Evolutionary conservation across 2,797 vertebrate species (phyloP).

Genomic region (Chaetophractus vellerosus): DNA sequence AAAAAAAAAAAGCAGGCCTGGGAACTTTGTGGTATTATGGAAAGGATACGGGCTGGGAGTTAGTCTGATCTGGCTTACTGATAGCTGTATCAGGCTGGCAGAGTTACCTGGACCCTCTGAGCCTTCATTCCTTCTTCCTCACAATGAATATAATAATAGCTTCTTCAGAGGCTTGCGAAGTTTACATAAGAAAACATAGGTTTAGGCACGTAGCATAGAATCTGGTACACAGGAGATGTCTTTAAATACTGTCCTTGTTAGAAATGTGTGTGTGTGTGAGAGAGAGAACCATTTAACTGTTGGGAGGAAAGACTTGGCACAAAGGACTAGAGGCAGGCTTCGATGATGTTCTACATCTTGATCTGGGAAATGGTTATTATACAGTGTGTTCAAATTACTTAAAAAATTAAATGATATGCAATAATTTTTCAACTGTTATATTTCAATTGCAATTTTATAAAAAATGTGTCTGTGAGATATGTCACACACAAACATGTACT

Average conservation of each 20-base stretch:
- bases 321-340: not conserved
- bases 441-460: not conserved
- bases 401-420: not conserved
- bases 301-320: not conserved
- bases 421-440: not conserved
- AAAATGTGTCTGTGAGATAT: not conserved
- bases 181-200: not conserved
- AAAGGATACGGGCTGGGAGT: not conserved
- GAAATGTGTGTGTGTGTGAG: not conserved
- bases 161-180: not conserved
- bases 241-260: conserved; percentile 9
- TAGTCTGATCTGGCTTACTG: not conserved
- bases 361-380: not conserved
- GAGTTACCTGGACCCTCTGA: not conserved
- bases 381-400: not conserved
- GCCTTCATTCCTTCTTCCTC: not conserved
- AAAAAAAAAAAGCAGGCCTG: not conserved
- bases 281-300: not conserved
- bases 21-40: not conserved
- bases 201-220: not conserved
- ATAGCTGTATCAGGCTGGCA: no score
- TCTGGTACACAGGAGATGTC: not conserved
- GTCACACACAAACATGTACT: not conserved
- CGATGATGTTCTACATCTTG: not conserved
- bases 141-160: not conserved